Evolutionary conservation across 35 echinoderm and acorn worm genomes (phyloP), one percentile per base, ranked within the genome.

Genomic region (Apostichopus californicus): DNA sequence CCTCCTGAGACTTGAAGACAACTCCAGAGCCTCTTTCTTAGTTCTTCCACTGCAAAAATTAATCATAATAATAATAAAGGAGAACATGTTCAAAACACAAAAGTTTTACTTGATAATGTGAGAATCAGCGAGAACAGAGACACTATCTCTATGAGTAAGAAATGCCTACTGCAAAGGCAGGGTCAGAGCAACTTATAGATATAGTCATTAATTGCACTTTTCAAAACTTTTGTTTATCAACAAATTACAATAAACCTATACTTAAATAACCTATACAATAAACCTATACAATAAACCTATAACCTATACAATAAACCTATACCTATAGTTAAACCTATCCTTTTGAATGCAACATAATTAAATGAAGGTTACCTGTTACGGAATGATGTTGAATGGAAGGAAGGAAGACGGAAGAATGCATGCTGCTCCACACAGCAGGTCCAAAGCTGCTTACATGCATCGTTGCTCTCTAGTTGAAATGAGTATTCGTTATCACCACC

Each of bases 401-500:
- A 87, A 57, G 93, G 93, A 58, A 95, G 91, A 71, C 97, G 79
- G 78, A 99, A 99, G 93, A 99, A 99, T 28, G 92, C 93, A 95
- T 99, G 97, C 90, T 99, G 97, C 91, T 99, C 97, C 56, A 96
- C 94, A 87, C 95, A 96, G 55, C 93, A 99, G 87, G 94, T 96
- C 93, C 95, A 99, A 56, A 99, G 89, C 70, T 96, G 95, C 78
- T 96, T 99, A 81, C 97, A 99, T 17, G 89, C 91, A 18, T 93
- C 58, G 15, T 92, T 94, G 68, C 75, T 92, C 9, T 86, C 24
- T 14, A 99, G 87, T 56, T 93, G 78, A 84, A 94, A 99, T 85
- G 79, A 73, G 54, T 92, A 99, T 64, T 99, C 97, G 88, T 93
- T 90, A 46, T 94, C 93, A 56, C 54, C 65, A 91, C 87, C 78